Base-by-base conservation (phyloP, 2,888 invertebrate genomes). In the Standfussiana lucernea region DNA sequence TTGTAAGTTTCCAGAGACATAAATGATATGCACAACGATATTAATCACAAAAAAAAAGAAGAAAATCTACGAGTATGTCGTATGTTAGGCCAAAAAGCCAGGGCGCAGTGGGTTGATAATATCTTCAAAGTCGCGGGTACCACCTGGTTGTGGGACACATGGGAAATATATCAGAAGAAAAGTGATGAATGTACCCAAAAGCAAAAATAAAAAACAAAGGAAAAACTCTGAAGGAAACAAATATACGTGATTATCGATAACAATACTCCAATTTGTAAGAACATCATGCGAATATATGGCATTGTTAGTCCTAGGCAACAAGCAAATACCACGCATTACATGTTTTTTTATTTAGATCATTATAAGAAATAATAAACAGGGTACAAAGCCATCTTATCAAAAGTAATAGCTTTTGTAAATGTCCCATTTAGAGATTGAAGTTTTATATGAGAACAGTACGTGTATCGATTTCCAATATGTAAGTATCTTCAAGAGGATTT, bases 261-360 rank as follows among this genome's bases (percentile, higher is more conserved):
- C 40, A 56, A 53, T 24, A 37, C 40, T 62, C 79, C 45, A 75
- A 68, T 68, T 80, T 68, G 62, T 42, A 6, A 47, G 24, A 67
- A 62, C 15, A 62, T 32, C 8, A 28, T 53, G n/a, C 11, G 28
- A 53, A 28, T 18, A 45, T 1, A 40, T 40, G 8, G 2, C n/a
- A 24, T 21, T 61, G 47, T 81, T 61, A 42, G 42, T 62, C 64
- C 15, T 13, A 42, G 32, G 15, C 0, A 62, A 50, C 68, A 79
- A 53, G 56, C 24, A 45, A 79, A 42, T 42, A 42, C 13, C 28
- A 21, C 47, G 13, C 35, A 65, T 81, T 47, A 24, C 59, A 62
- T 64, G 64, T 53, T 53, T 74, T 72, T 50, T 50, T 74, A 65
- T 21, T 40, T 15, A n/a, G 7, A 73, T 18, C 66, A 75, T 67